A percentile compares a stretch with the other conserved stretches of the same genome.
phyloP scores from a whole-genome alignment of 2,888 invertebrate genomes.

The Ophioninae sp. region DNA sequence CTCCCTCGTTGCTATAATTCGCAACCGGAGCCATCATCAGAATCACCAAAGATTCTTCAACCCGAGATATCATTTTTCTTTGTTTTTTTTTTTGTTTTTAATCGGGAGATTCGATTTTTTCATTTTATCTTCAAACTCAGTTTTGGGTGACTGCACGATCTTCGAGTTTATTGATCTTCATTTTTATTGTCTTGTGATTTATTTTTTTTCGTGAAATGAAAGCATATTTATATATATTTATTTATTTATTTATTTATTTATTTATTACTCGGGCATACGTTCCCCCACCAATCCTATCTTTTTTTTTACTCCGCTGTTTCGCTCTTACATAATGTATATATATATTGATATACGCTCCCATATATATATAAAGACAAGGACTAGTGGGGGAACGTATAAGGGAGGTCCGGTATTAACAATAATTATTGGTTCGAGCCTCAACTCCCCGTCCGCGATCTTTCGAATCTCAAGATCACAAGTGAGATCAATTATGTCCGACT shows the following conservation, averaged over 20 bases:
- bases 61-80: not conserved
- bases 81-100: too few species aligned
- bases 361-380: slow-evolving; percentile 18
- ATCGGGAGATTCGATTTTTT: too few species aligned
- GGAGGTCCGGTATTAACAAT: slow-evolving; percentile 66
- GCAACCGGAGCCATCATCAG: slow-evolving; percentile 22
- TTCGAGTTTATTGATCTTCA: too few species aligned
- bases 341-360: too few species aligned
- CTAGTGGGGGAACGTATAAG: slow-evolving; percentile 45
- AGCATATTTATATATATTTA: slow-evolving; percentile 22
- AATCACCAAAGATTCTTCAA: not conserved
- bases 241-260: not conserved
- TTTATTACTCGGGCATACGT: too few species aligned
- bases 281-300: too few species aligned
- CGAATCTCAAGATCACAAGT: slow-evolving; percentile 81
- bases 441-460: slow-evolving; percentile 78
- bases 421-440: slow-evolving; percentile 80
- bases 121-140: too few species aligned
- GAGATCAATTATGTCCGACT: slow-evolving; percentile 81
- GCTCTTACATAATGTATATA: too few species aligned
- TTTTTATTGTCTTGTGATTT: too few species aligned
- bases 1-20: slow-evolving; percentile 33
- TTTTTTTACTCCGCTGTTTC: too few species aligned
- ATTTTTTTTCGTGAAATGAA: not conserved
- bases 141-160: too few species aligned